Percentiles rank a stretch among this genome's conserved stretches.
These are phyloP conservation scores for Eilema caniola DNA, from an alignment of 2,888 invertebrate genomes.

Conservation along the genomic window DNA sequence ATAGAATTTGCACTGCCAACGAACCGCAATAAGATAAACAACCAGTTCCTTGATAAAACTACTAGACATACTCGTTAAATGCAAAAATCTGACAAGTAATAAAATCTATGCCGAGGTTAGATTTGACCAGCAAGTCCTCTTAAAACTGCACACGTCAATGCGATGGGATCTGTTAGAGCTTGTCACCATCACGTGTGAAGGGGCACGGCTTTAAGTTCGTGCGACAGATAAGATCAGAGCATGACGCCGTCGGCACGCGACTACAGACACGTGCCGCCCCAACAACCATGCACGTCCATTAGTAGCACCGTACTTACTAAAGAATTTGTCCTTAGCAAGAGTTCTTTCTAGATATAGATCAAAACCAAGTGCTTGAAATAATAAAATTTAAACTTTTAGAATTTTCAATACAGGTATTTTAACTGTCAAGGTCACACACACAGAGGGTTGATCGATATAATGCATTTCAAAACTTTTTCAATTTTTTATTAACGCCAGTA, in stretches of 20 bases:
- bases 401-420: no score
- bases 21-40: conserved; percentile 21
- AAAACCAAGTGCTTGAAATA: conserved; percentile 47
- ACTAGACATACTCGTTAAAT: conserved; percentile 26
- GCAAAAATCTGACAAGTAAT: conserved; percentile 35
- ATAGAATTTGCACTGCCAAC: conserved; percentile 25
- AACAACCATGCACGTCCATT: conserved; percentile 60
- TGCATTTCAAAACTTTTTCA: no score
- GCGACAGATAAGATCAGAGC: conserved; percentile 76
- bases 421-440: no score
- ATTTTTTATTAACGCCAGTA: no score
- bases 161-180: conserved; percentile 77
- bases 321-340: conserved; percentile 58
- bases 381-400: conserved; percentile 37
- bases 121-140: conserved; percentile 58
- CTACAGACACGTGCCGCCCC: conserved; percentile 69
- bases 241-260: conserved; percentile 77
- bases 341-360: conserved; percentile 59
- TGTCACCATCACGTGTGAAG: conserved; percentile 83
- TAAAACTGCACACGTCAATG: conserved; percentile 70
- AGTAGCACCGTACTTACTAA: conserved; percentile 60
- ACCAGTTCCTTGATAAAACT: conserved; percentile 26
- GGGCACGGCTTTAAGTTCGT: conserved; percentile 82
- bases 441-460: no score
- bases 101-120: conserved; percentile 35